phyloP scores from a whole-genome alignment of 2,113 vertebrate genomes.

The Tachycineta bicolor region DNA sequence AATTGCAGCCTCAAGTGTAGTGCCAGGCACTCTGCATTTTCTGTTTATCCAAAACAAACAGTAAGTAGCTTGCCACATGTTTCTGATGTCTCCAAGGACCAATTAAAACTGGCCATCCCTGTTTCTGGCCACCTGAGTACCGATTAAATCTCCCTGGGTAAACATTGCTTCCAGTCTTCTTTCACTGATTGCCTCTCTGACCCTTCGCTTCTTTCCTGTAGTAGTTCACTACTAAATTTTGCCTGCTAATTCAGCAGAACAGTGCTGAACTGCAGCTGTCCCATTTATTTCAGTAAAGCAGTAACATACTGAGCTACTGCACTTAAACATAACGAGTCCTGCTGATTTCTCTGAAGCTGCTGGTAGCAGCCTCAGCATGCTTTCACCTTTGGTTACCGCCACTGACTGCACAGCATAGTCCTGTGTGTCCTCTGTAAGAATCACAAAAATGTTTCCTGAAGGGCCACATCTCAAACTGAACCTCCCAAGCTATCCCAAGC shows the following conservation, averaged over 20 bases:
- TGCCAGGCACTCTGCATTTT: background rate
- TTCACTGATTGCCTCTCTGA: background rate
- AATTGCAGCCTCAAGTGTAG: constrained; percentile 14
- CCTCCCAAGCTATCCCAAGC: background rate
- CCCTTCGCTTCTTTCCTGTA: background rate
- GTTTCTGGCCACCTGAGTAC: constrained; percentile 4
- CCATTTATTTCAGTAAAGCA: background rate
- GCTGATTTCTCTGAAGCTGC: background rate
- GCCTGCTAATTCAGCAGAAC: background rate
- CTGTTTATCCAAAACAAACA: constrained; percentile 30
- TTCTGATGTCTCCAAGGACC: constrained; percentile 25
- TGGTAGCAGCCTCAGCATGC: background rate
- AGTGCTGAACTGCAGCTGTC: background rate
- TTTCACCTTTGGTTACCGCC: background rate
- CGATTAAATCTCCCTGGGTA: background rate
- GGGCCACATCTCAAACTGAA: background rate
- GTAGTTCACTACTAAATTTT: background rate
- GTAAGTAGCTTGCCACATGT: constrained; percentile 23
- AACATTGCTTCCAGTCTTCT: background rate
- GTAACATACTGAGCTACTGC: background rate
- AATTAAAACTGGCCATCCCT: constrained; percentile 44
- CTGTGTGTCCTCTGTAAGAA: background rate
- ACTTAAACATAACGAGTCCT: background rate
- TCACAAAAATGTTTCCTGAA: background rate
- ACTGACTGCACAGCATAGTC: fast-evolving